Evolutionary conservation across 2,888 invertebrate genomes (phyloP).

Genomic region (Alcis repandata): DNA sequence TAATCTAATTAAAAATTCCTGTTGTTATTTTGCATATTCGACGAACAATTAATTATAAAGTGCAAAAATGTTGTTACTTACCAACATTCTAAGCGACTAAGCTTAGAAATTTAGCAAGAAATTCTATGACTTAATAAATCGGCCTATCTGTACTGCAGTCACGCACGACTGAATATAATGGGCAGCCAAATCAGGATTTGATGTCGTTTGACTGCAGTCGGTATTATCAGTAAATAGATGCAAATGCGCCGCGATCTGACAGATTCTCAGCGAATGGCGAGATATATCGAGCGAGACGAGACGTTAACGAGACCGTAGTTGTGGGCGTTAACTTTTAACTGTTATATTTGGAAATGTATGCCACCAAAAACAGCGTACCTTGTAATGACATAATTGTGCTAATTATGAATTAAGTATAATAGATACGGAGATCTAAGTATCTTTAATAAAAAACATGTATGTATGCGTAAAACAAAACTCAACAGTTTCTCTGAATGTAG

Average conservation of each 20-base stretch:
- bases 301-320: slow-evolving; percentile 29
- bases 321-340: slow-evolving; percentile 28
- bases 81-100: slow-evolving; percentile 9
- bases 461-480: too few relatives aligned
- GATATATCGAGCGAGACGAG: slow-evolving; percentile 30
- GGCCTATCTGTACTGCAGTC: slow-evolving; percentile 12
- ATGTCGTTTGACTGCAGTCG: slow-evolving; percentile 20
- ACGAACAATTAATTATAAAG: slow-evolving; percentile 32
- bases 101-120: not conserved
- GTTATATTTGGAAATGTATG: slow-evolving; percentile 14
- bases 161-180: slow-evolving; percentile 17
- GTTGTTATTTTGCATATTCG: slow-evolving; percentile 32
- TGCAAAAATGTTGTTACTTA: slow-evolving; percentile 28
- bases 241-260: slow-evolving; percentile 38
- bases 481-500: too few relatives aligned
- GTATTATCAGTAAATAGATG: slow-evolving; percentile 33
- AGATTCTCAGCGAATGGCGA: slow-evolving; percentile 32
- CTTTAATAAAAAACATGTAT: not conserved
- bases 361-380: not conserved
- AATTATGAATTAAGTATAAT: too few relatives aligned
- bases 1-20: slow-evolving; percentile 34
- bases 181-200: slow-evolving; percentile 21
- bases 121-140: slow-evolving; percentile 21
- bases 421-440: not conserved
- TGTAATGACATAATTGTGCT: not conserved